Evolutionary conservation across 2,113 vertebrate species (phyloP), one percentile per base, ranked within the genome.

Genomic region (Scopus umbretta): DNA sequence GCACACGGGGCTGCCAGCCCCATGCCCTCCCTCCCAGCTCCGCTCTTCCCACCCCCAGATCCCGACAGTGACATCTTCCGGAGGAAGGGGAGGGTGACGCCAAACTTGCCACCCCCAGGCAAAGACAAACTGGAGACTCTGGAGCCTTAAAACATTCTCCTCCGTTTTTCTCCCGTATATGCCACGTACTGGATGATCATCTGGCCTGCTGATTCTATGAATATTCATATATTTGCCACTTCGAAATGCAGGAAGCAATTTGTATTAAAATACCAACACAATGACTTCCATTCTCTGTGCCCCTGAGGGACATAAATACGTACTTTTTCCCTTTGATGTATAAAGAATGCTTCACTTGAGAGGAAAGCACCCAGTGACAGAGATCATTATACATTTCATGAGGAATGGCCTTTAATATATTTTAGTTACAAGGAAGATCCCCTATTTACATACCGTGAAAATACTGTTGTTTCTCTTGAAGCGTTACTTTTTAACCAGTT

Each of bases 191-290:
- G 52, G 72, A 84, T 74, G 49, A 95, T 96, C 87, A 80, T 78
- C 73, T 88, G 88, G 82, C 82, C 92, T 84, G 67, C 29, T 43
- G 67, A 86, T 55, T 42, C 86, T 71, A 94, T 95, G 92, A 96
- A 95, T 96, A 96, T 96, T 95, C 88, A 96, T 86, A 34, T 86
- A 74, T 92, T 94, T 86, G 56, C 72, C 83, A 93, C 90, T 94
- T 92, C 74, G 80, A 95, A 95, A 94, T 61, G 72, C 90, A 91
- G 75, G 86, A 84, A 95, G 88, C 86, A 90, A 88, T 94, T 86
- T 93, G 80, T 97, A 94, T 95, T 96, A 92, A 96, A 97, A 96
- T 80, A 90, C 16, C 80, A 84, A 83, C 80, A 80, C 75, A 80
- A 78, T 81, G 42, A 73, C 88, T 96, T 92, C 86, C 79, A 96